phyloP scores from a whole-genome alignment of 2,113 vertebrate species.

The Piliocolobus tephrosceles region DNA sequence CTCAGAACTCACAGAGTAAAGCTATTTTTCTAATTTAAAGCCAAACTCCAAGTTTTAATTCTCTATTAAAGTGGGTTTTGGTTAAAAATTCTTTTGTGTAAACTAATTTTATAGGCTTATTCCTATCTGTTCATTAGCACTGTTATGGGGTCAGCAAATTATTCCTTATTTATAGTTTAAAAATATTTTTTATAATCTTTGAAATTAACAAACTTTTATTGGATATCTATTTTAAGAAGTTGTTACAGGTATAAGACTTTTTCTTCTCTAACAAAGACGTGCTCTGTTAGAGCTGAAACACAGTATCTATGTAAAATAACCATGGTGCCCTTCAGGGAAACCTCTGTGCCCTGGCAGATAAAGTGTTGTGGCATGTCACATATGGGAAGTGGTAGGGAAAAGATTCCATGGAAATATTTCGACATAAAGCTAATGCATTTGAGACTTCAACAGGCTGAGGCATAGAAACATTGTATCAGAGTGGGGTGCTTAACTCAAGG shows the following conservation, averaged over 20 bases:
- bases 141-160: not conserved
- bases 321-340: not conserved
- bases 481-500: not conserved
- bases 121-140: not conserved
- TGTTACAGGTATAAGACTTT: not conserved
- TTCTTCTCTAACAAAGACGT: not conserved
- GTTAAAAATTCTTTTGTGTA: not conserved
- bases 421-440: not conserved
- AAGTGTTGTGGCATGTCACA: not conserved
- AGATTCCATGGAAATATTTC: not conserved
- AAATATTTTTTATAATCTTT: not conserved
- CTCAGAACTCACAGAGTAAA: not conserved
- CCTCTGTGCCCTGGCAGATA: not conserved
- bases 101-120: not conserved
- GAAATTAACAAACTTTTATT: not conserved
- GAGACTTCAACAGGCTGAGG: not conserved
- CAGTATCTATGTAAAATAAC: not conserved
- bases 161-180: not conserved
- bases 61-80: not conserved
- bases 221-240: not conserved
- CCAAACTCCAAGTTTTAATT: not conserved
- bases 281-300: not conserved
- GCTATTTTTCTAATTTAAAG: not conserved
- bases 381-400: not conserved
- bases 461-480: not conserved